These are phyloP conservation scores for Aphelenchoides bicaudatus DNA, from an alignment of 2,888 invertebrate genomes.

Conservation along the genomic window DNA sequence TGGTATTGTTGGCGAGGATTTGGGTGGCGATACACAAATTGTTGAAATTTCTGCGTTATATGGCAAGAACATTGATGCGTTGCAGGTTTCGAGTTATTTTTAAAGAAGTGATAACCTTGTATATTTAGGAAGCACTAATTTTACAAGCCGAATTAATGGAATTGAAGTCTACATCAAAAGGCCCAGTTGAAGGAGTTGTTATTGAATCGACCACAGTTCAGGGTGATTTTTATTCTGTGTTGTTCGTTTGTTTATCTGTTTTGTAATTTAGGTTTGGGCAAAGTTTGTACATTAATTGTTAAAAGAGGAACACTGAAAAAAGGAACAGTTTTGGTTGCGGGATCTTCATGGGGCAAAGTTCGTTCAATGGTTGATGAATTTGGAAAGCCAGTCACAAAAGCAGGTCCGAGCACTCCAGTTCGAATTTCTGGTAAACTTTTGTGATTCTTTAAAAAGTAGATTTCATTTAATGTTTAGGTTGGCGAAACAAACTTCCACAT, in stretches of 20 bases:
- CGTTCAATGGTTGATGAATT: constrained; percentile 54
- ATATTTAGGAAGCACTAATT: constrained; percentile 62
- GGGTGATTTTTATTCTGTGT: no score
- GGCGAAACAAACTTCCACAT: constrained; percentile 77
- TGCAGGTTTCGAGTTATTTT: constrained; percentile 39
- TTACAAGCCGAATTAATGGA: constrained; percentile 74
- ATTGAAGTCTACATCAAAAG: constrained; percentile 77
- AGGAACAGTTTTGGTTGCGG: constrained; percentile 77
- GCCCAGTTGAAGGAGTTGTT: constrained; percentile 81
- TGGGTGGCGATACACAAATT: constrained; percentile 86
- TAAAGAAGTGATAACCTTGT: neutral
- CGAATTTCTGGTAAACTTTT: constrained; percentile 39
- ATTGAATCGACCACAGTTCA: constrained; percentile 74
- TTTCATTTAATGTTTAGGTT: constrained; percentile 67
- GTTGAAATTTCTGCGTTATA: constrained; percentile 86
- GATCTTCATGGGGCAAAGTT: constrained; percentile 69
- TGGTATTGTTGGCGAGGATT: constrained; percentile 78
- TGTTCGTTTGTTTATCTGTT: neutral
- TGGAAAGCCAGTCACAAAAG: constrained; percentile 40
- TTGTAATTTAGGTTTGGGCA: constrained; percentile 65
- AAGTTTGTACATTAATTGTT: constrained; percentile 78
- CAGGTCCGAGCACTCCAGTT: constrained; percentile 51
- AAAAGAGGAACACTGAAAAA: constrained; percentile 79
- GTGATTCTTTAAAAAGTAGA: neutral
- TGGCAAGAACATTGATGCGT: constrained; percentile 47